Base-by-base conservation (phyloP, 2,797 vertebrate genomes). In the Enteromius treurensis region DNA sequence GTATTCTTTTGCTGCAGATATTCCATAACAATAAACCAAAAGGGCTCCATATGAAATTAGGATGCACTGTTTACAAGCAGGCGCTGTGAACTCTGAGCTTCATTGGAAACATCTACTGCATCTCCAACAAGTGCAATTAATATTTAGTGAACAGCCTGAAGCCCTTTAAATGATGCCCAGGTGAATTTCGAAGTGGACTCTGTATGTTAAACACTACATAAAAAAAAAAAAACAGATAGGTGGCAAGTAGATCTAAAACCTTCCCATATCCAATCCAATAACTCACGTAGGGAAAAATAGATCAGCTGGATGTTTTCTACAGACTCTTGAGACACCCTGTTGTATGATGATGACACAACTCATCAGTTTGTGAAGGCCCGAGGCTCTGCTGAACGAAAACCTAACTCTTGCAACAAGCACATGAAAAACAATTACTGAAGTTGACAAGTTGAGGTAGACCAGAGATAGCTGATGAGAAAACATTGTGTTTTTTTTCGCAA, bases 241-340 rank as follows among this genome's bases (percentile, higher is more conserved):
- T 49, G 1, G 17, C 58, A 29, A 13, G 75, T 64, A 32, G 19
- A 51, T 67, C 23, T 49, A 51, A 34, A 65, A 79, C 26, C 26
- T 79, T 49, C 49, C 9, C 4, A 67, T 51, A 51, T 37, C 42
- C 23, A 78, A 78, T 78, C 40, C 0, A 64, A 78, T 65, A 78
- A 78, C 19, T 49, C 42, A 45, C 13, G n/a, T 62, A 21, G 51
- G 29, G 19, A 65, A 15, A 32, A 69, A 68, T 0, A 69, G 14
- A 69, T 53, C 78, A 76, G 62, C 62, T 67, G n/a, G 55, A 67
- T 76, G 62, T 68, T 58, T 82, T 42, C n/a, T 26, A 55, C 42
- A 34, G 80, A 82, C 71, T 45, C 62, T 13, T 13, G 42, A 74
- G 23, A n/a, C 19, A 49, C 21, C 19, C 26, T 77, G 73, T 45